Evolutionary conservation across 2,797 vertebrate genomes (phyloP), one percentile per base, ranked within the genome.

Genomic region (Cryptoblepharus egeriae): DNA sequence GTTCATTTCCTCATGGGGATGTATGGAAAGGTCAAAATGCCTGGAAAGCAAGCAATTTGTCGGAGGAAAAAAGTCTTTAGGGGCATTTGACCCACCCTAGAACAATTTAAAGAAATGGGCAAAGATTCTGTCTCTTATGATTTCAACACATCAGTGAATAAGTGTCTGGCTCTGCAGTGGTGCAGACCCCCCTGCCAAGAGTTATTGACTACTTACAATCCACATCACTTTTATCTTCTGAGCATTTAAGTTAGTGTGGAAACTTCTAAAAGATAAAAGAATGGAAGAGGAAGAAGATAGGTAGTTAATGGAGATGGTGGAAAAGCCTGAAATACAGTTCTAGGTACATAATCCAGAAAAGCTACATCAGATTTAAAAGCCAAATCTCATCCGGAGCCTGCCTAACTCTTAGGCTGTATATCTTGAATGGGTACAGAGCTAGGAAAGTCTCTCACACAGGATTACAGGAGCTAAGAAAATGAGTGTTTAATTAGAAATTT

Each of bases 401-500:
- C 70, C 30, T 63, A 79, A 20, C 63, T 52, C 39, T 55, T 37
- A 24, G 39, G 63, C 55, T 30, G 49, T 39, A 26, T 35, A 65
- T n/a, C 76, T 68, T 74, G 20, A 49, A 60, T 58, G 39, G 64
- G 37, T 49, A 18, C 6, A 49, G 70, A 18, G 52, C 82, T 84
- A 63, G 77, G 77, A 84, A 84, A 68, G 73, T 79, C 55, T 79
- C 63, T 61, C 76, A 45, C 16, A 35, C 4, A 79, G 15, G 72
- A 78, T 45, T 42, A 73, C n/a, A 35, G 10, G 28, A n/a, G 49
- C 39, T 3, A 49, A 37, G 67, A 67, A 60, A 73, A n/a, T 49
- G 24, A 68, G 26, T 45, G 73, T 55, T 79, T 67, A 84, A 83
- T 73, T 79, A 12, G 75, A 77, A 45, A 75, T 73, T 74, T 84